Evolutionary conservation across 1,140 invertebrate genomes (phyloP).

Genomic region (Dryas iulia): DNA sequence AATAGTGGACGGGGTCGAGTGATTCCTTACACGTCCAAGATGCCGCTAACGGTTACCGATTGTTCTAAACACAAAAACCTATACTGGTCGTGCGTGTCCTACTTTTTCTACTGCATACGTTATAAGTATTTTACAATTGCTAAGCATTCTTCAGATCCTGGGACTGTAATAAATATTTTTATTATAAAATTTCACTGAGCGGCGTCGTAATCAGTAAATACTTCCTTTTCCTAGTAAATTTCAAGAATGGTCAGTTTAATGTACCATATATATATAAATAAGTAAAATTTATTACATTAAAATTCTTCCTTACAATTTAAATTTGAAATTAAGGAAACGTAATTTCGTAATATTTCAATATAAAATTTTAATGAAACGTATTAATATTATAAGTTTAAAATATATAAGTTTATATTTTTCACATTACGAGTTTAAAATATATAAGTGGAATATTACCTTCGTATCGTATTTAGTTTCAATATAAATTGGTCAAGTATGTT

Average conservation of each 20-base stretch:
- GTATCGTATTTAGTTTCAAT: background rate
- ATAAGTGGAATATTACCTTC: too few species aligned
- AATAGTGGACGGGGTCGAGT: slow-evolving; percentile 38
- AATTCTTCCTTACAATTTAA: too few species aligned
- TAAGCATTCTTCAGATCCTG: background rate
- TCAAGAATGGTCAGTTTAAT: background rate
- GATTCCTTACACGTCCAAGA: slow-evolving; percentile 49
- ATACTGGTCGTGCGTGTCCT: slow-evolving; percentile 51
- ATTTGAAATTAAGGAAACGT: too few species aligned
- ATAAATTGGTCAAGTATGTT: slow-evolving; percentile 19
- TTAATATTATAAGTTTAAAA: too few species aligned
- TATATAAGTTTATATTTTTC: too few species aligned
- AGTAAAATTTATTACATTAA: background rate
- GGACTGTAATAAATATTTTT: too few species aligned
- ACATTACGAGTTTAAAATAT: too few species aligned
- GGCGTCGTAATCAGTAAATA: too few species aligned
- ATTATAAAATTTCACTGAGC: too few species aligned
- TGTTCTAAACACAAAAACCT: slow-evolving; percentile 66
- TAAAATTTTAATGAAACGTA: too few species aligned
- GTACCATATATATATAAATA: background rate
- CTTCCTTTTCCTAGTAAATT: too few species aligned
- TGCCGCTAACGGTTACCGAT: slow-evolving; percentile 56
- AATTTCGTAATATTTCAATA: too few species aligned
- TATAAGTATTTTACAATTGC: background rate
- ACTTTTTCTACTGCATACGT: slow-evolving; percentile 23